These are phyloP conservation scores for Trichoplax adhaerens DNA, from an alignment of 37 sponge, comb jelly and placozoan species.

Conservation along the genomic window DNA sequence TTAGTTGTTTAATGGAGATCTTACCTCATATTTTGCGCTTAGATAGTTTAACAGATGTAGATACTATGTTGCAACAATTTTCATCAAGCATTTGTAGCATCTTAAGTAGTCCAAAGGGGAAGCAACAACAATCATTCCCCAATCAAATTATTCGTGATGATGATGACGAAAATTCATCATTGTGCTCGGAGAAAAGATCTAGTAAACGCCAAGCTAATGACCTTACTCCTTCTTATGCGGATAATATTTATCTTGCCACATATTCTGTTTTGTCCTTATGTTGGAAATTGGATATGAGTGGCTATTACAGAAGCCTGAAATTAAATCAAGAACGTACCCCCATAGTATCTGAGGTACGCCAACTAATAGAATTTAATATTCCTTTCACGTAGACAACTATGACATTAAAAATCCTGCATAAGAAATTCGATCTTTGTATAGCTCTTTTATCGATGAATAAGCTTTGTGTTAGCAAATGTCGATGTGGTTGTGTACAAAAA, in stretches of 20 bases:
- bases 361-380: too few species aligned
- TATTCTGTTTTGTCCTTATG: constrained; percentile 9
- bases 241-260: constrained; percentile 13
- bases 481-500: too few species aligned
- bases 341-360: too few species aligned
- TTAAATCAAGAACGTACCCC: neutral
- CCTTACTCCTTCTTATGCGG: constrained; percentile 7
- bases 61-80: constrained; percentile 14
- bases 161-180: too few species aligned
- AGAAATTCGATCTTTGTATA: too few species aligned
- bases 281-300: neutral
- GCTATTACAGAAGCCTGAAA: neutral
- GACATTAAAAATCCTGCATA: too few species aligned
- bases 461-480: too few species aligned
- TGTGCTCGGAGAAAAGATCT: too few species aligned
- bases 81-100: constrained; percentile 12
- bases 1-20: constrained; percentile 6
- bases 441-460: too few species aligned
- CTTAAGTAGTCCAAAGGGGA: neutral
- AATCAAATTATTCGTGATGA: too few species aligned
- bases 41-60: constrained; percentile 7
- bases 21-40: neutral
- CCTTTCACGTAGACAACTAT: too few species aligned
- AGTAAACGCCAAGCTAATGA: too few species aligned
- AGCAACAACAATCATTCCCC: neutral